Evolutionary conservation across 2,888 invertebrate species (phyloP).

Genomic region (Tetanocera ferruginea): DNA sequence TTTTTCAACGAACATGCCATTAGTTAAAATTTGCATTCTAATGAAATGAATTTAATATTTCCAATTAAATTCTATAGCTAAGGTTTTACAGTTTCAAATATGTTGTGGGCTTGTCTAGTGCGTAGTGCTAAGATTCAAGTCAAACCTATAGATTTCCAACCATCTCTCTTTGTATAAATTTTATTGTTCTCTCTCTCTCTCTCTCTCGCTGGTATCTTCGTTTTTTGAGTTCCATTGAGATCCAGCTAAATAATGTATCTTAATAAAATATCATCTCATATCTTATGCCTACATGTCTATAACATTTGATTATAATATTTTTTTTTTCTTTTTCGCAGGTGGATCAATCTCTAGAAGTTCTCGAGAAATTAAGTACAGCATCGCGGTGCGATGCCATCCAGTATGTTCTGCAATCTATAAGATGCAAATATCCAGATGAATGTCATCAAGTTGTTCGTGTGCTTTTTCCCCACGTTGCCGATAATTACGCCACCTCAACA

Average conservation of each 20-base stretch:
- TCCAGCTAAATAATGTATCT: background rate
- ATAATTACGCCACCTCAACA: slow-evolving; percentile 52
- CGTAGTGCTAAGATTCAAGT: too few species aligned
- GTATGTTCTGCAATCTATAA: slow-evolving; percentile 65
- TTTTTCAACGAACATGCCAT: too few species aligned
- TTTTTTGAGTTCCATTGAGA: background rate
- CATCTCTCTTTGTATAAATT: too few species aligned
- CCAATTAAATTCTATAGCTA: too few species aligned
- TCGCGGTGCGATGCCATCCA: slow-evolving; percentile 68
- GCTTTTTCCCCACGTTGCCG: slow-evolving; percentile 58
- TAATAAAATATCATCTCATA: too few species aligned
- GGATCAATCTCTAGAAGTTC: slow-evolving; percentile 67
- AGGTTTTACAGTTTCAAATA: too few species aligned
- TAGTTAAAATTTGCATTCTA: too few species aligned
- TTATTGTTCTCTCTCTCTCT: background rate
- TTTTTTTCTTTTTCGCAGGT: slow-evolving; percentile 54
- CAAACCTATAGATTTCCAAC: background rate
- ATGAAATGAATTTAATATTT: too few species aligned
- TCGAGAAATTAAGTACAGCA: slow-evolving; percentile 63
- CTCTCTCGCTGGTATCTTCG: background rate
- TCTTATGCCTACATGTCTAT: too few species aligned
- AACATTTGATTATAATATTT: background rate
- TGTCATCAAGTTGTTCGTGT: slow-evolving; percentile 65
- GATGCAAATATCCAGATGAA: slow-evolving; percentile 66
- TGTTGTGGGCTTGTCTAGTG: too few species aligned